Evolutionary conservation across 2,797 vertebrate species (phyloP).

Genomic region (Tolypeutes matacus): DNA sequence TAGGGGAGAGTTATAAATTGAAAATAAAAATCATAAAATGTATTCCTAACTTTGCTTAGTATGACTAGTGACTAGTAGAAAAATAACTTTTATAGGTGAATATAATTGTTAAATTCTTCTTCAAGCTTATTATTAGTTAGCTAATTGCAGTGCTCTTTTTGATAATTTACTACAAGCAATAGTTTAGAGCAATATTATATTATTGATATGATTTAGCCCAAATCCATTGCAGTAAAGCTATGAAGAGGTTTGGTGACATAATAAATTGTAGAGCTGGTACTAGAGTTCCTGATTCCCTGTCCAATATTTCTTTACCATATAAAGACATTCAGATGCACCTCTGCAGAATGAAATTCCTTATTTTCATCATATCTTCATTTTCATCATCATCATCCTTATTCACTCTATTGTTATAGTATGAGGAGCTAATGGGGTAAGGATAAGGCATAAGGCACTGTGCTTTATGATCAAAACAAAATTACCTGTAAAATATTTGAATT

Average conservation of each 20-base stretch:
- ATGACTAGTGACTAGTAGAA: not conserved
- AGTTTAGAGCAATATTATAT: not conserved
- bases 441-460: not conserved
- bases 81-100: constrained; percentile 4
- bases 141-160: not conserved
- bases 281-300: not conserved
- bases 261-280: not conserved
- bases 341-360: not conserved
- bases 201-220: not conserved
- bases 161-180: not conserved
- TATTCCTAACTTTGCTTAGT: constrained; percentile 3
- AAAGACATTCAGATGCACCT: not conserved
- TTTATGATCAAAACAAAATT: not conserved
- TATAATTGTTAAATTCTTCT: constrained; percentile 20
- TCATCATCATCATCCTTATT: not conserved
- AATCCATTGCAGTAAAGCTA: not conserved
- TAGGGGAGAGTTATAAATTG: not conserved
- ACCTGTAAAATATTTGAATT: not conserved
- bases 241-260: not conserved
- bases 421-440: not conserved
- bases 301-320: not conserved
- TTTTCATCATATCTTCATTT: not conserved
- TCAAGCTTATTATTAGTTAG: not conserved
- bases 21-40: not conserved
- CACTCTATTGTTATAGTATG: not conserved